Percentiles rank a stretch among this genome's conserved stretches.
Evolutionary conservation across 2,113 vertebrate species (phyloP).

Genomic region (Choloepus hoffmanni): DNA sequence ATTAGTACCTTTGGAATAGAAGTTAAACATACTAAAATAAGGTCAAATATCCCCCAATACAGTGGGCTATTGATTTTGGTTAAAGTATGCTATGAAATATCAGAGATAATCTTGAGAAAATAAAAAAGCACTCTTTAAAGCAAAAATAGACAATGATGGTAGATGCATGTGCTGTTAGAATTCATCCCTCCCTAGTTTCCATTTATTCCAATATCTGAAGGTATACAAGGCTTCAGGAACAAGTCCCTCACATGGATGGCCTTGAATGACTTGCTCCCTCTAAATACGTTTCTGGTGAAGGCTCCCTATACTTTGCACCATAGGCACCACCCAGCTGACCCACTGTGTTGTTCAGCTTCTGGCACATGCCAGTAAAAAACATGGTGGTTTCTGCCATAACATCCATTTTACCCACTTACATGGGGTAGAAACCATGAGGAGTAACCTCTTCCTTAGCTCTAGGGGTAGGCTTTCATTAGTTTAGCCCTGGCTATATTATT

Average conservation of each 20-base stretch:
- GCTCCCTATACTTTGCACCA: not conserved
- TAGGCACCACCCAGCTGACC: too few relatives aligned
- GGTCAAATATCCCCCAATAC: not conserved
- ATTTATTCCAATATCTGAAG: not conserved
- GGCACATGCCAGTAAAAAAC: not conserved
- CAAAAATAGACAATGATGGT: not conserved
- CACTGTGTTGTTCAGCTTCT: not conserved
- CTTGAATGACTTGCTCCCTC: not conserved
- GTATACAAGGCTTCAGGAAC: not conserved
- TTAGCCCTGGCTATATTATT: not conserved
- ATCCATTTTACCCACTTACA: not conserved
- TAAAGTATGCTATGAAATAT: constrained; percentile 30
- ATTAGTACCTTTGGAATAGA: constrained; percentile 36
- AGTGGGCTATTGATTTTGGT: not conserved
- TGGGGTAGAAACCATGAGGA: not conserved
- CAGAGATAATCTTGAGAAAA: constrained; percentile 57
- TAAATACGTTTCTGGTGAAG: not conserved
- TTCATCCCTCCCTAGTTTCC: constrained; percentile 9
- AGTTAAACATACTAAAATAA: constrained; percentile 46
- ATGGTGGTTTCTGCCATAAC: not conserved
- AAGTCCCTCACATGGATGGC: not conserved
- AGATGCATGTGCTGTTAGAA: not conserved
- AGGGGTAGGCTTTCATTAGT: not conserved
- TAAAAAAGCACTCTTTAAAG: constrained; percentile 6
- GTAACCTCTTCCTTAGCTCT: not conserved